Conservation (phyloP, 2,888 invertebrate genomes). For the Morpho helenor region DNA sequence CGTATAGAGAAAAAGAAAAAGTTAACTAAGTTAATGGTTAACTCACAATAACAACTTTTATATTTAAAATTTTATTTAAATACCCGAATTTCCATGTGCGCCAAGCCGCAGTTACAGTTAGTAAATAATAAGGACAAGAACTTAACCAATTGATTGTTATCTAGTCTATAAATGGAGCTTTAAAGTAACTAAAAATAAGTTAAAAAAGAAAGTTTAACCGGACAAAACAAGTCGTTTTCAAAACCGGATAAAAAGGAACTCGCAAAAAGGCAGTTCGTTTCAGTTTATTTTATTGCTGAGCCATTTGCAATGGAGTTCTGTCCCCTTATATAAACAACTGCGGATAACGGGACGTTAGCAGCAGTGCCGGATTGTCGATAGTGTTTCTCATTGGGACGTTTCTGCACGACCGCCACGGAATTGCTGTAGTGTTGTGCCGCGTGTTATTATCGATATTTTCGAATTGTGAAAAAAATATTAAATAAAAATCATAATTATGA, state of each 20-base stretch:
- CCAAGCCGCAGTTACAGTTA: no score
- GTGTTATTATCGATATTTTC: slow-evolving; percentile 1
- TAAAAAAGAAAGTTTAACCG: neutral
- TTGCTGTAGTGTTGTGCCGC: slow-evolving; percentile 8
- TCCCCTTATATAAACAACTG: slow-evolving; percentile 12
- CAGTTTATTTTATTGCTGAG: slow-evolving; percentile 19
- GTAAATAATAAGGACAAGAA: no score
- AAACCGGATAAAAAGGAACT: slow-evolving; percentile 2
- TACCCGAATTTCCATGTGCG: no score
- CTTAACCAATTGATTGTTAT: no score
- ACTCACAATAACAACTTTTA: no score
- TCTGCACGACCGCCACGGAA: slow-evolving; percentile 16
- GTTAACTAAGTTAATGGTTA: no score
- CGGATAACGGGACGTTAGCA: slow-evolving; percentile 15
- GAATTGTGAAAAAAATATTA: neutral
- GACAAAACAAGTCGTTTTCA: slow-evolving; percentile 1
- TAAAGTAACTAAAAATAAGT: no score
- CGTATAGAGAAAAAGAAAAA: no score
- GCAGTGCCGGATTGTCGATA: slow-evolving; percentile 21
- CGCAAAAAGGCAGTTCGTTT: slow-evolving; percentile 1
- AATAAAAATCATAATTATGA: neutral
- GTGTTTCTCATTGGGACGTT: slow-evolving; percentile 20
- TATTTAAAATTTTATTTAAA: no score
- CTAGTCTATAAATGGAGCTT: no score
- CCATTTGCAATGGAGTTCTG: slow-evolving; percentile 15